Evolutionary conservation across 2,888 invertebrate genomes (phyloP).

Genomic region (Lacanobia wlatinum): DNA sequence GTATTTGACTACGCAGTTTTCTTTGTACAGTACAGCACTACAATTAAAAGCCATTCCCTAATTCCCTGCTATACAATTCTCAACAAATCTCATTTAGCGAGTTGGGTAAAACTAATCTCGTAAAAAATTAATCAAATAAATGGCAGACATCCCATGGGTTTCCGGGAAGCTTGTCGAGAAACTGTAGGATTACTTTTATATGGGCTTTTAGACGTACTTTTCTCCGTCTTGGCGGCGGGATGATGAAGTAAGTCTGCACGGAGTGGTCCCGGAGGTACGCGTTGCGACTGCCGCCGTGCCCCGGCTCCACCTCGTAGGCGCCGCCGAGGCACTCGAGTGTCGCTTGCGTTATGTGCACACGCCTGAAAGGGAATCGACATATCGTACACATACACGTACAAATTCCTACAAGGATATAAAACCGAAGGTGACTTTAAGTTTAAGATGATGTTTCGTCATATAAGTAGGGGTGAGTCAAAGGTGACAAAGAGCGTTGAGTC

Average conservation of each 20-base stretch:
- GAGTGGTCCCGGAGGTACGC: constrained; percentile 96
- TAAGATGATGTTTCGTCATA: not conserved
- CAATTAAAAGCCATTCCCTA: constrained; percentile 30
- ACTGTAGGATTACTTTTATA: constrained; percentile 43
- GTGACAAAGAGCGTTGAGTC: constrained; percentile 17
- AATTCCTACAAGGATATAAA: constrained; percentile 8
- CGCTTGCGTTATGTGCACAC: constrained; percentile 96
- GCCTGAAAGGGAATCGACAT: constrained; percentile 86
- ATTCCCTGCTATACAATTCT: constrained; percentile 38
- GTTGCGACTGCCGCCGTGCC: constrained; percentile 95
- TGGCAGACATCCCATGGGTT: constrained; percentile 34
- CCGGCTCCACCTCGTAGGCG: constrained; percentile 97
- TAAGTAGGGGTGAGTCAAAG: constrained; percentile 14
- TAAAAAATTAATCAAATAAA: constrained; percentile 57
- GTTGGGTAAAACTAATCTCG: constrained; percentile 49
- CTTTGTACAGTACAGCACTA: constrained; percentile 6
- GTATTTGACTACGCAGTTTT: constrained; percentile 3
- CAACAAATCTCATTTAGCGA: constrained; percentile 41
- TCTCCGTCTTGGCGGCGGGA: constrained; percentile 95
- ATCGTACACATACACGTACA: constrained; percentile 9
- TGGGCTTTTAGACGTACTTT: constrained; percentile 91
- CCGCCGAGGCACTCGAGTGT: constrained; percentile 96
- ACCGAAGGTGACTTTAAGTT: not conserved
- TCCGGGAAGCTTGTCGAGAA: constrained; percentile 32
- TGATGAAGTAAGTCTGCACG: constrained; percentile 96